Evolutionary conservation across 2,797 vertebrate species (phyloP).

Genomic region (Ciconia nigra): DNA sequence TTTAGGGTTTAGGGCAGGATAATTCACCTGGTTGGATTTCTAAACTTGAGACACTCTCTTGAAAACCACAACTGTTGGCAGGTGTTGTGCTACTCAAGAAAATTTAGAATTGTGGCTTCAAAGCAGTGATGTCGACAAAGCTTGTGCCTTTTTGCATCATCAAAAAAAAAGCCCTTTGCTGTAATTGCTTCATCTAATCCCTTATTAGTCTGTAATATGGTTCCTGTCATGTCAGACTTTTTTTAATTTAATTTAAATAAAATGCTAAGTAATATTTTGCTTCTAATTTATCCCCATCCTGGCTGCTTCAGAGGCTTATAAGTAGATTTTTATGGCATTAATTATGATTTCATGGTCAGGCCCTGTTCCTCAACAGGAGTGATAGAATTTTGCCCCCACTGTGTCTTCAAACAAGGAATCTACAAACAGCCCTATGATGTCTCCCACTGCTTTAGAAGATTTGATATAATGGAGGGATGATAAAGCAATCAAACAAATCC

Average conservation of each 20-base stretch:
- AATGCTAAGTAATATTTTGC: constrained; percentile 47
- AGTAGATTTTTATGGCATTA: constrained; percentile 80
- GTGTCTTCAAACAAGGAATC: constrained; percentile 43
- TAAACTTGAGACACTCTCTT: background rate
- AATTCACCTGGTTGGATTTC: background rate
- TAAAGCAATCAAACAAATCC: constrained; percentile 66
- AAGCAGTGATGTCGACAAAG: background rate
- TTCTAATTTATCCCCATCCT: constrained; percentile 36
- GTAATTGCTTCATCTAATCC: constrained; percentile 47
- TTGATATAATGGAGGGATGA: constrained; percentile 42
- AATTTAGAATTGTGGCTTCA: background rate
- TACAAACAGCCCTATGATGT: constrained; percentile 46
- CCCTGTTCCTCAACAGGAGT: constrained; percentile 2
- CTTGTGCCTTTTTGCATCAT: background rate
- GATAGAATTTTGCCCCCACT: constrained; percentile 26
- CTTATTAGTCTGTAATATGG: constrained; percentile 23
- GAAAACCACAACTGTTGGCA: background rate
- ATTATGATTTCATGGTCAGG: constrained; percentile 79
- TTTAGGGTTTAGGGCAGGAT: background rate
- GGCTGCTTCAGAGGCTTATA: constrained; percentile 64
- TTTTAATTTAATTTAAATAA: constrained; percentile 57
- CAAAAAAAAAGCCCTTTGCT: background rate
- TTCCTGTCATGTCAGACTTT: constrained; percentile 26
- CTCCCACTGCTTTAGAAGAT: constrained; percentile 48
- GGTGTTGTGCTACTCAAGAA: background rate